Base-by-base conservation (phyloP, 2,113 vertebrate species). In the Planiliza haematocheilus region DNA sequence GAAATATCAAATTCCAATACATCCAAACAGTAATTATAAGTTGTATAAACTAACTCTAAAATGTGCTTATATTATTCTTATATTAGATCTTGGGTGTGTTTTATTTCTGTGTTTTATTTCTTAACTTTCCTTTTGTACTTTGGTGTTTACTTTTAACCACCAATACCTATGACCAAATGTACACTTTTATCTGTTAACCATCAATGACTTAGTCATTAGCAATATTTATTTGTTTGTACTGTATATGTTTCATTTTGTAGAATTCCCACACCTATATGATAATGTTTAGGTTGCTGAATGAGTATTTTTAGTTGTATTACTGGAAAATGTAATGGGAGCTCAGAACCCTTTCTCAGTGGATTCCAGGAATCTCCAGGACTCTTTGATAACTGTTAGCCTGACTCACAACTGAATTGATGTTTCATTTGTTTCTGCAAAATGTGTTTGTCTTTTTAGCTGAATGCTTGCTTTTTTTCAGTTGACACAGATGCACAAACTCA, bases 401-500 rank as follows among this genome's bases (percentile, higher is more conserved):
- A 17, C n/a, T 8, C 8, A 1, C 18, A 41, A 17, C 37, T 53
- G 24, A 50, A 41, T 1, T 36, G n/a, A 48, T 58, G 11, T 57
- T n/a, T 57, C 2, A 66, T 21, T 36, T 42, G 61, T 73, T 70
- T 16, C 69, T 56, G 70, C 10, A 57, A 42, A 51, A 62, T 13
- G n/a, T 51, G 52, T 72, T 67, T 77, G 45, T 70, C 65, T 81
- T 61, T 71, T 39, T 3, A 18, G 59, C 34, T 55, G 41, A 66
- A 42, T 77, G 48, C 65, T n/a, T 65, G 45, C 67, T 64, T 45
- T 56, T 53, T 74, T 59, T 41, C 11, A 24, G 24, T 56, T 8
- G 2, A 77, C 64, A 52, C 75, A 80, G 69, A 84, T 84, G 50
- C 75, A 74, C 65, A 7, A 18, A 21, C 53, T 38, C 12, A 14